These are phyloP conservation scores for Ophion ellenae DNA, from an alignment of 2,888 invertebrate species.

Conservation along the genomic window DNA sequence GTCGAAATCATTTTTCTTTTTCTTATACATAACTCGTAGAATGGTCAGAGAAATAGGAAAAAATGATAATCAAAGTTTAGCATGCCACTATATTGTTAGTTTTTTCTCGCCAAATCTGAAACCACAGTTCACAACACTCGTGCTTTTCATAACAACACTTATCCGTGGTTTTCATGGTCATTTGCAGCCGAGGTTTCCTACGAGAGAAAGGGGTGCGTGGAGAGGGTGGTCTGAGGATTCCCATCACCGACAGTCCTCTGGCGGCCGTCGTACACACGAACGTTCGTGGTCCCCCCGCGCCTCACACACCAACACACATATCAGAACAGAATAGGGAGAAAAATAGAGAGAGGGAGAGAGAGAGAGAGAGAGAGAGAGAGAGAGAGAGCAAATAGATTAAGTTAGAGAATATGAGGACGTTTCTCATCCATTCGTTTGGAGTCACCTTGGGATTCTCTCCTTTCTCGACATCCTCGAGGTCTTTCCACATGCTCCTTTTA, in stretches of 20 bases:
- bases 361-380: background rate
- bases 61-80: too few species aligned
- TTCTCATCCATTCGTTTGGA: constrained; percentile 51
- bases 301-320: background rate
- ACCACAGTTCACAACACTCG: too few species aligned
- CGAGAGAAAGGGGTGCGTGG: background rate
- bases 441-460: constrained; percentile 56
- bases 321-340: background rate
- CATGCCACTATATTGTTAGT: too few species aligned
- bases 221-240: constrained; percentile 16
- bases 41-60: too few species aligned
- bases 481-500: constrained; percentile 70
- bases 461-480: constrained; percentile 52
- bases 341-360: background rate
- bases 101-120: too few species aligned
- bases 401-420: constrained; percentile 1
- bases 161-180: constrained; percentile 68
- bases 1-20: too few species aligned
- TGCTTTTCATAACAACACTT: constrained; percentile 42
- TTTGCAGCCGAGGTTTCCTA: constrained; percentile 57
- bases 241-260: constrained; percentile 21
- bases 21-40: too few species aligned
- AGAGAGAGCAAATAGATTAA: background rate
- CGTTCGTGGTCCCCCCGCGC: constrained; percentile 20
- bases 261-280: background rate